Evolutionary conservation across 2,113 vertebrate genomes (phyloP), one percentile per base, ranked within the genome.

Genomic region (Onychostoma macrolepis): DNA sequence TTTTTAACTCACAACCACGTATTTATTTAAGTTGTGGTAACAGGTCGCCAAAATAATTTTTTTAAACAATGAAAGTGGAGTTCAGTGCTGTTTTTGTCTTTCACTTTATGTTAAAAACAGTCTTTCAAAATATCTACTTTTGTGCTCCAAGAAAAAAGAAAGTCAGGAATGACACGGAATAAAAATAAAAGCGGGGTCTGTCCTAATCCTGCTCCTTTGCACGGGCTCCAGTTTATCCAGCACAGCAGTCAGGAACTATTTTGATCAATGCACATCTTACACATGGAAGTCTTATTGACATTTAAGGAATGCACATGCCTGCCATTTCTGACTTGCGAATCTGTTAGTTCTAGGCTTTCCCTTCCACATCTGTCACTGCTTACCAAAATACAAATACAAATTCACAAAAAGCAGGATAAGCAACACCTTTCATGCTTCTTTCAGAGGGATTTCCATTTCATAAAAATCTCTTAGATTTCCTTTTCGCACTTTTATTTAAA

Each of bases 241-340:
- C 11, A 85, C 41, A 76, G 43, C 87, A 91, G 89, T 88, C 84
- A 89, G 65, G 56, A 83, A 91, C 80, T 90, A 89, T 85, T 92
- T 90, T 90, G 90, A 90, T 89, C 80, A 71, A 83, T 74, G 89
- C 36, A 87, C 78, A 77, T 90, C 85, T 89, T 90, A 88, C 48
- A 90, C 89, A 89, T 88, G 85, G 69, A 83, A 84, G 76, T 92
- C 87, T 89, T 94, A 92, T 91, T 93, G 93, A 93, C 94, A 94
- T 93, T 90, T 93, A 84, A 90, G 88, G 91, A 92, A 94, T 28
- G 92, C 88, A 88, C 92, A 92, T 92, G 92, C 91, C 82, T 85
- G n/a, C 87, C 90, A 91, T 94, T 94, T 93, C 86, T 89, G 88
- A 87, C 92, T 48, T 67, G 19, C 85, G 89, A 87, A 87, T 85